A percentile compares a stretch with the other conserved stretches of the same genome.
Conservation (phyloP, 1,140 invertebrate genomes). For the Paramacrobiotus metropolitanus region DNA sequence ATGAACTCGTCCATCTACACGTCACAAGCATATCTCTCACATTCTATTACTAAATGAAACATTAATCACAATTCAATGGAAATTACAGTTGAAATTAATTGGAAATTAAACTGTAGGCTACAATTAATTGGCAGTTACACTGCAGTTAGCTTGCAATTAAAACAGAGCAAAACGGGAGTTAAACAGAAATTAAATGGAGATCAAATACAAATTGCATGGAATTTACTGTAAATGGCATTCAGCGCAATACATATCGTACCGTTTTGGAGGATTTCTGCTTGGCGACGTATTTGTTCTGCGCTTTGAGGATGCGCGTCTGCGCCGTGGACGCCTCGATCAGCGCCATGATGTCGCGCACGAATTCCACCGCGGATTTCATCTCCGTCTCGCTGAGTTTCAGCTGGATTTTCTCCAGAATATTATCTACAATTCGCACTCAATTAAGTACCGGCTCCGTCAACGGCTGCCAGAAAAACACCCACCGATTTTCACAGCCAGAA, state of each 20-base stretch:
- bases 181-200: neutral
- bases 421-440: neutral
- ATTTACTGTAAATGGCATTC: no score
- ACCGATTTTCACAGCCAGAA: neutral
- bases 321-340: neutral
- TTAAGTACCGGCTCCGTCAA: neutral
- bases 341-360: neutral
- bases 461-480: neutral
- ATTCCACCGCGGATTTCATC: conserved; percentile 1
- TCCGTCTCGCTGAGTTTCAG: neutral
- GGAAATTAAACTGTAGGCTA: neutral
- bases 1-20: neutral
- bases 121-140: neutral
- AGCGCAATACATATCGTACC: neutral
- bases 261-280: neutral
- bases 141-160: neutral
- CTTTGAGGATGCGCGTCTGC: neutral
- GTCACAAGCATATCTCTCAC: neutral
- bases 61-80: no score
- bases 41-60: no score
- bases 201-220: neutral
- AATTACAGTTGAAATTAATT: neutral
- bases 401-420: neutral
- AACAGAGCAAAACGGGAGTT: neutral
- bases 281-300: neutral